Evolutionary conservation across 2,888 invertebrate genomes (phyloP), one percentile per base, ranked within the genome.

Genomic region (Chaetoderma sp.): DNA sequence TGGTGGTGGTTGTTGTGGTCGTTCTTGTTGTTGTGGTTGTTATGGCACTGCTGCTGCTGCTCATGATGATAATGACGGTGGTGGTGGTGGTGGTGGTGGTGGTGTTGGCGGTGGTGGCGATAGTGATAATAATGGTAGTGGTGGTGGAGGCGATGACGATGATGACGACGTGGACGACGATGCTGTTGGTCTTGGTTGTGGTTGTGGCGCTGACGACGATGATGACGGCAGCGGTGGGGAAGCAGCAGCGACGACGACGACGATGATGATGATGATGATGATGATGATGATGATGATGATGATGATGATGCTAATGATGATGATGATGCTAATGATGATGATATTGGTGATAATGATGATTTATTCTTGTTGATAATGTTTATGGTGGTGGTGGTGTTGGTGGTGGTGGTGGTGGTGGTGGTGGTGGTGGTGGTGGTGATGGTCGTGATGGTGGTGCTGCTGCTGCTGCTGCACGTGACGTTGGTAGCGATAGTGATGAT

Each of bases 51-150:
- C n/a, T n/a, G n/a, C n/a, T n/a, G n/a, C n/a, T n/a, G n/a, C n/a
- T n/a, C n/a, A n/a, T n/a, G n/a, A n/a, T 57, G 57, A 27, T 57
- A 27, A 25, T 57, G 57, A 27, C 44, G 57, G 57, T 57, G 57
- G 23, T 57, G 57, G 21, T 57, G 57, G 21, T 57, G 57, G 23
- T 57, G 44, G 39, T 57, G 44, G 44, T 57, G 57, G 21, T 57
- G 57, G 23, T 57, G 57, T 23, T 57, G 57, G 57, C 44, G 57
- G 44, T 57, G 30, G 13, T 57, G 57, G 44, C 44, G 57, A 44
- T 57, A 44, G 13, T 57, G 57, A 27, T 57, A 44, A 27, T 57
- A 44, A n/a, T 57, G 57, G 44, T 57, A 44, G 39, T 57, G 57
- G 21, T 57, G 30, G 42, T 57, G 57, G 21, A 44, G 57, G 57